Conservation (phyloP, 2,113 vertebrate species). For the Osmerus eperlanus region DNA sequence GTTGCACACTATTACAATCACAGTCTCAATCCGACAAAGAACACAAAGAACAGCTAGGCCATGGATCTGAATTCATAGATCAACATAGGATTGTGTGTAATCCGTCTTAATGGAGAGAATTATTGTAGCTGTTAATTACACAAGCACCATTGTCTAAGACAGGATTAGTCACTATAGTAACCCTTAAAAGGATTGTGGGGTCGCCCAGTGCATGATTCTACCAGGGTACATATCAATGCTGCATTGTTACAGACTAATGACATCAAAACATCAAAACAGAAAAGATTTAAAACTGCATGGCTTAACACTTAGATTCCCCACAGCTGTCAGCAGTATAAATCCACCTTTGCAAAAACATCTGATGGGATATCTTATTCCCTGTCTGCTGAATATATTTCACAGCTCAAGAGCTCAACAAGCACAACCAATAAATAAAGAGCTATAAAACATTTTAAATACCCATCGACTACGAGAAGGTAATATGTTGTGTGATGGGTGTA, state of each 20-base stretch:
- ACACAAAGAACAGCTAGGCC: conserved; percentile 4
- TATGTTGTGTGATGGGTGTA: neutral
- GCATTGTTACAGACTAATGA: conserved; percentile 45
- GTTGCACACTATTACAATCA: neutral
- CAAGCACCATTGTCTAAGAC: conserved; percentile 38
- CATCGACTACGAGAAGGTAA: neutral
- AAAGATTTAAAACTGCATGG: neutral
- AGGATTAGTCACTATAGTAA: conserved; percentile 56
- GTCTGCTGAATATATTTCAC: neutral
- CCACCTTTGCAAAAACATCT: neutral
- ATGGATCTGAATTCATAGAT: conserved; percentile 22
- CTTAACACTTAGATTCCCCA: neutral
- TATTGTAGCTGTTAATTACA: conserved; percentile 42
- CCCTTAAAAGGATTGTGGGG: conserved; percentile 37
- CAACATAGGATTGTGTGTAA: conserved; percentile 30
- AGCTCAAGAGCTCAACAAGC: neutral
- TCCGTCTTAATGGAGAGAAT: conserved; percentile 36
- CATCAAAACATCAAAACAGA: conserved; percentile 25
- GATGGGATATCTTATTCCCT: too few species aligned
- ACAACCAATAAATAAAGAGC: conserved; percentile 1
- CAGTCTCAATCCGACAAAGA: neutral
- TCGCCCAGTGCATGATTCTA: conserved; percentile 29
- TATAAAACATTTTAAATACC: conserved; percentile 3
- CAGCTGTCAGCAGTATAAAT: conserved; percentile 26
- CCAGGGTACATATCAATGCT: conserved; percentile 45